These are phyloP conservation scores for Subanguina moxae DNA, from an alignment of 1,140 invertebrate genomes.

Conservation along the genomic window DNA sequence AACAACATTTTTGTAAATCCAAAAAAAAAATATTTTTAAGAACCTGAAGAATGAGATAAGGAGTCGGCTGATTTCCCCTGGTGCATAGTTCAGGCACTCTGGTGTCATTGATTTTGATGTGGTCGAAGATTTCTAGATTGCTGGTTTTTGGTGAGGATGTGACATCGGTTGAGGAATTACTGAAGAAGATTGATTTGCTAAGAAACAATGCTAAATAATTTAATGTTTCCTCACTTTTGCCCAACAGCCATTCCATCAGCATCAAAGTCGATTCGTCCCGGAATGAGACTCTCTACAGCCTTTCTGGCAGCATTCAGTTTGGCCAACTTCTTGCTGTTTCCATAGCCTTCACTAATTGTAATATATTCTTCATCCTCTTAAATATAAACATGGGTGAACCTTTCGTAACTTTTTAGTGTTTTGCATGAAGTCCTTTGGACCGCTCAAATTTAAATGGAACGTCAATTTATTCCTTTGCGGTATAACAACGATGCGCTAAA, in stretches of 20 bases:
- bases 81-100: slow-evolving; percentile 43
- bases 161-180: background rate
- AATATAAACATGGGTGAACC: no score
- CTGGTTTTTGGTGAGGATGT: background rate
- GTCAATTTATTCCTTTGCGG: no score
- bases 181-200: background rate
- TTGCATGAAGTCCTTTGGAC: no score
- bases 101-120: slow-evolving; percentile 34
- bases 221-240: slow-evolving; percentile 22
- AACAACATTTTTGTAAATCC: background rate
- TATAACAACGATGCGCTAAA: no score
- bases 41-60: slow-evolving; percentile 33
- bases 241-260: slow-evolving; percentile 32
- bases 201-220: background rate
- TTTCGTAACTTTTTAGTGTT: no score
- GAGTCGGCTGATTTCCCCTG: slow-evolving; percentile 20
- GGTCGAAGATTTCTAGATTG: slow-evolving; percentile 38
- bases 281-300: slow-evolving; percentile 31
- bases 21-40: background rate
- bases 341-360: slow-evolving; percentile 39
- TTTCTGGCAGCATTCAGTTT: slow-evolving; percentile 43
- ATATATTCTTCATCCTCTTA: slow-evolving; percentile 20
- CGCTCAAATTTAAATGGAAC: no score
- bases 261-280: slow-evolving; percentile 40
- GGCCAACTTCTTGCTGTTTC: slow-evolving; percentile 42